Percentiles rank a stretch among this genome's conserved stretches.
Conservation (phyloP, 92 coral and sea anemone species). For the Zoanthus sociatus region DNA sequence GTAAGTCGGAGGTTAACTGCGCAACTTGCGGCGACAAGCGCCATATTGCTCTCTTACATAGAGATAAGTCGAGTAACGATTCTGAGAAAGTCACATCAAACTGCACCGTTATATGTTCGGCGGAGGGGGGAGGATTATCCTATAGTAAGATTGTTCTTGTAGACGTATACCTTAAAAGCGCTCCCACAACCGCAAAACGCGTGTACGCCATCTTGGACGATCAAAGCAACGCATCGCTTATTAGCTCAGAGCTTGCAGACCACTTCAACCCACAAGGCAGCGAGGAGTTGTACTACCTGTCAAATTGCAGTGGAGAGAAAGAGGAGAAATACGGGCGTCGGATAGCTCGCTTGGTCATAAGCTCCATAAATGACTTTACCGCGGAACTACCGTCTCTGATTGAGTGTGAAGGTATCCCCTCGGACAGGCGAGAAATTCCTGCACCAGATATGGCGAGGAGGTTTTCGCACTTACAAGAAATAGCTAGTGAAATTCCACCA, state of each 20-base stretch:
- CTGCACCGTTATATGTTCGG: constrained; percentile 49
- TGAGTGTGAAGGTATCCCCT: not conserved
- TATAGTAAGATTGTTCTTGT: constrained; percentile 56
- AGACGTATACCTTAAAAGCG: constrained; percentile 28
- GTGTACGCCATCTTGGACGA: constrained; percentile 40
- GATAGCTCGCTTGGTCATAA: not conserved
- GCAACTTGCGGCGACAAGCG: constrained; percentile 27
- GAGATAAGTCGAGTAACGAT: constrained; percentile 9
- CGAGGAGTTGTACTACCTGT: constrained; percentile 14
- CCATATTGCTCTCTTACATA: constrained; percentile 50
- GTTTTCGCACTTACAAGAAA: constrained; percentile 23
- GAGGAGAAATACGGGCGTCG: constrained; percentile 37
- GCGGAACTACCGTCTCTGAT: not conserved
- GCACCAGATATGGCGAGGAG: not conserved
- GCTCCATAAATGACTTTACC: not conserved
- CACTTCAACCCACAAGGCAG: constrained; percentile 24
- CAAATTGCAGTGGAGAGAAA: constrained; percentile 28
- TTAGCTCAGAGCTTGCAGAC: constrained; percentile 44
- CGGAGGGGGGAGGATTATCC: constrained; percentile 42
- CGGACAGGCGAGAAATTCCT: not conserved
- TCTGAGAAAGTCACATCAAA: not conserved
- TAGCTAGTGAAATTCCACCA: too few relatives aligned
- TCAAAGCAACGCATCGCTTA: constrained; percentile 46
- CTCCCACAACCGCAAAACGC: constrained; percentile 26
- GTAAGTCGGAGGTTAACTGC: too few relatives aligned